Evolutionary conservation across 2,888 invertebrate genomes (phyloP).

Genomic region (Trissolcus brochymenae): DNA sequence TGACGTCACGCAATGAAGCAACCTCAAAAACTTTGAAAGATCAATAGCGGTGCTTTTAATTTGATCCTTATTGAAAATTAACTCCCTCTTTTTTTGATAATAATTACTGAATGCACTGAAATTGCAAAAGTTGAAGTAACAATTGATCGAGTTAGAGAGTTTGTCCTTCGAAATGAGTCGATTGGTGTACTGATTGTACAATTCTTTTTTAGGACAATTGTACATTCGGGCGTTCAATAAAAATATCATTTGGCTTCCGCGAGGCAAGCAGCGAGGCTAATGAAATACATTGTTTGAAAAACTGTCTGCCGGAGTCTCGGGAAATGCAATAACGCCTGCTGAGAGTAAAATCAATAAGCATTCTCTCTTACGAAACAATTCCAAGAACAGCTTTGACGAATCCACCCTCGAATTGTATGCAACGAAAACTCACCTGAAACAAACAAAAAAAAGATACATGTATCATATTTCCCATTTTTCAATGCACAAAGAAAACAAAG

Average conservation of each 20-base stretch:
- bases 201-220: conserved; percentile 4
- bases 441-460: conserved; percentile 17
- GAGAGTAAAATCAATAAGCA: conserved; percentile 43
- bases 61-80: conserved; percentile 17
- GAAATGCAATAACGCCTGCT: conserved; percentile 33
- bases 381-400: conserved; percentile 18
- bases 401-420: conserved; percentile 10
- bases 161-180: no score
- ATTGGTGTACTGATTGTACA: not conserved
- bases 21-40: conserved; percentile 32
- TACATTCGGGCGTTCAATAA: not conserved
- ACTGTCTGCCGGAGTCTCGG: not conserved
- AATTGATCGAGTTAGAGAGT: no score
- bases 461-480: conserved; percentile 12
- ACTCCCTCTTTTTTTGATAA: not conserved
- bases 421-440: conserved; percentile 35
- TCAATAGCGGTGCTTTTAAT: conserved; percentile 26
- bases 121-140: no score
- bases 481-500: not conserved
- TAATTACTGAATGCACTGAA: not conserved
- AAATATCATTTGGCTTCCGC: not conserved
- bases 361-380: conserved; percentile 46
- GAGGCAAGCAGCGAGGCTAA: conserved; percentile 3
- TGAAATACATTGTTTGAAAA: conserved; percentile 23
- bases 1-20: conserved; percentile 29